A percentile compares a stretch with the other conserved stretches of the same genome.
These are phyloP conservation scores for Stictonetta naevosa DNA, from an alignment of 2,113 vertebrate genomes.

Conservation along the genomic window DNA sequence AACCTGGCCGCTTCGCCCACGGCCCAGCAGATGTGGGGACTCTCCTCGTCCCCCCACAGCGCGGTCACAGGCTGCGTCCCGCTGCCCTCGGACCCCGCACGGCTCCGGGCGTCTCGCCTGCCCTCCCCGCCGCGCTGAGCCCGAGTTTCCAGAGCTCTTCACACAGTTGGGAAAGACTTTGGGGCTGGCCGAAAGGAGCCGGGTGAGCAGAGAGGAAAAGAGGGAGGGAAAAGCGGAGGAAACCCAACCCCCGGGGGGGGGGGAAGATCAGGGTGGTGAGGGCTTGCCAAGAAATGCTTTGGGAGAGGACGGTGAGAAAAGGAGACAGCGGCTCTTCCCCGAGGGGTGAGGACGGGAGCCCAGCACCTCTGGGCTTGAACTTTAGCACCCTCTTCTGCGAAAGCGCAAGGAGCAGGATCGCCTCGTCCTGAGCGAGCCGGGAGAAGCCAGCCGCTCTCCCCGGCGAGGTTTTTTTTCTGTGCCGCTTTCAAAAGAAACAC, in stretches of 20 bases:
- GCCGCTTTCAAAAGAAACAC: background rate
- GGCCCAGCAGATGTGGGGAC: constrained; percentile 67
- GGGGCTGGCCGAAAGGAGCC: constrained; percentile 31
- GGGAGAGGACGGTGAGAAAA: background rate
- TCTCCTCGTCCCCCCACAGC: background rate
- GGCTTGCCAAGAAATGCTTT: background rate
- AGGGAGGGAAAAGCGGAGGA: background rate
- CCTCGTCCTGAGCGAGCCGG: background rate
- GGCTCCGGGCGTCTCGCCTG: background rate
- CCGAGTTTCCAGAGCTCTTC: background rate
- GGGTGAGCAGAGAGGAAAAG: background rate
- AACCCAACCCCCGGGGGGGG: too few relatives aligned
- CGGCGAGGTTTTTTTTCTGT: background rate
- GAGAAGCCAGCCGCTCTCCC: background rate
- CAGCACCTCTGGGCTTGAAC: constrained; percentile 31
- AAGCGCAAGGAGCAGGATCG: background rate
- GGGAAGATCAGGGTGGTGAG: background rate
- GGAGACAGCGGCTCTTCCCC: background rate
- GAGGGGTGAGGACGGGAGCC: background rate
- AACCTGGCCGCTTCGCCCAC: constrained; percentile 58
- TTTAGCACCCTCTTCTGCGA: constrained; percentile 58
- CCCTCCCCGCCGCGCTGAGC: background rate
- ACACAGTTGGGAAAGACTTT: background rate
- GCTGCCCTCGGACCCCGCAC: background rate
- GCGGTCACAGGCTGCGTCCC: background rate